phyloP scores from a whole-genome alignment of 2,113 vertebrate genomes.

The Myanophis thanlyinensis region DNA sequence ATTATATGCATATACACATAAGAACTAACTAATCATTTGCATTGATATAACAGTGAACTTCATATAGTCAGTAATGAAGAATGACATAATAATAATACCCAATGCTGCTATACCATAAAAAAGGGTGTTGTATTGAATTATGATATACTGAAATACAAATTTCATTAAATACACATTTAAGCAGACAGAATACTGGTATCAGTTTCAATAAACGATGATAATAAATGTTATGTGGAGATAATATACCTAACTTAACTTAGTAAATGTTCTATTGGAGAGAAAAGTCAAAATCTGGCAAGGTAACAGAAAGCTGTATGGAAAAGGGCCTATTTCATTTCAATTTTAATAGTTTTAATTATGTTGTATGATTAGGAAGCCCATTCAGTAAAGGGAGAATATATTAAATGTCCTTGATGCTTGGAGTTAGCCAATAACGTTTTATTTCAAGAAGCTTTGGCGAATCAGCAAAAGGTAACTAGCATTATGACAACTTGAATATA shows the following conservation, averaged over 20 bases:
- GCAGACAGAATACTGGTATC: conserved; percentile 49
- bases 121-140: conserved; percentile 13
- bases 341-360: conserved; percentile 53
- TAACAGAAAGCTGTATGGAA: conserved; percentile 54
- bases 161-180: conserved; percentile 56
- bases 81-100: conserved; percentile 31
- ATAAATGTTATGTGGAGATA: conserved; percentile 50
- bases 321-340: conserved; percentile 35
- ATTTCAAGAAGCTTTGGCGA: conserved; percentile 34
- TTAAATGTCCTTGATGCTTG: conserved; percentile 42
- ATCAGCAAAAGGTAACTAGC: conserved; percentile 36
- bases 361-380: conserved; percentile 51
- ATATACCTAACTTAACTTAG: conserved; percentile 49
- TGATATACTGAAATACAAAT: conserved; percentile 36
- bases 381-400: conserved; percentile 26
- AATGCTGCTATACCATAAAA: conserved; percentile 24
- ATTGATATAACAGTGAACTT: neutral
- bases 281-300: conserved; percentile 49
- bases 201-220: conserved; percentile 59
- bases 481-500: conserved; percentile 37
- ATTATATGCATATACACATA: neutral
- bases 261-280: conserved; percentile 47
- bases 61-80: conserved; percentile 12
- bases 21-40: neutral
- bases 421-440: conserved; percentile 43